phyloP scores from a whole-genome alignment of 2,797 vertebrate species.

The Trichosurus vulpecula region DNA sequence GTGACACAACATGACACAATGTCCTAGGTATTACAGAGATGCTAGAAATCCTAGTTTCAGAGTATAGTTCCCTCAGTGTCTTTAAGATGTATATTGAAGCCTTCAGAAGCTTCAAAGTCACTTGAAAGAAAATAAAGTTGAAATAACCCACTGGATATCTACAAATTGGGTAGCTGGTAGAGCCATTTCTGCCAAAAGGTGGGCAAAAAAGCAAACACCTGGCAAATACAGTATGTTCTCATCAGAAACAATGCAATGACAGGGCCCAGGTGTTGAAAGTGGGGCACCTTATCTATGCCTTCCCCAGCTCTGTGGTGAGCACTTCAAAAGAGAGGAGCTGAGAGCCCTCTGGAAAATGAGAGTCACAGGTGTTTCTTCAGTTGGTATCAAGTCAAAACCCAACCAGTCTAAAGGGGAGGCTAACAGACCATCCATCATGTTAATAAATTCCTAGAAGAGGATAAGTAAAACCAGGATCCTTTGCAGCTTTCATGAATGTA shows the following conservation, averaged over 20 bases:
- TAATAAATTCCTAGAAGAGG: slow-evolving; percentile 73
- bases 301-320: slow-evolving; percentile 56
- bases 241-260: slow-evolving; percentile 3
- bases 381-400: slow-evolving; percentile 58
- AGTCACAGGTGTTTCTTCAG: slow-evolving; percentile 68
- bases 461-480: slow-evolving; percentile 73
- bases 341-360: slow-evolving; percentile 55
- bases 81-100: not conserved
- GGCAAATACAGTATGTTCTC: not conserved
- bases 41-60: not conserved
- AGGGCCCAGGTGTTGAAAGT: slow-evolving; percentile 72
- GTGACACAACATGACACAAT: no score
- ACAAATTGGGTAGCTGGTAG: not conserved
- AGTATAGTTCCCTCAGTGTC: not conserved
- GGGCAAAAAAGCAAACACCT: not conserved
- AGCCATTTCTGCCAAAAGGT: not conserved
- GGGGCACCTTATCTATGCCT: slow-evolving; percentile 18
- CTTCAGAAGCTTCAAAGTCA: not conserved
- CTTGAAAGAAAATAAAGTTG: not conserved
- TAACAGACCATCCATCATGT: slow-evolving; percentile 67
- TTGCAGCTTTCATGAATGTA: slow-evolving; percentile 68
- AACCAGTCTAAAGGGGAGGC: slow-evolving; percentile 66
- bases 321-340: slow-evolving; percentile 52
- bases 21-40: not conserved
- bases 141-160: not conserved